phyloP scores from a whole-genome alignment of 2,113 vertebrate genomes.

The Carlito syrichta region DNA sequence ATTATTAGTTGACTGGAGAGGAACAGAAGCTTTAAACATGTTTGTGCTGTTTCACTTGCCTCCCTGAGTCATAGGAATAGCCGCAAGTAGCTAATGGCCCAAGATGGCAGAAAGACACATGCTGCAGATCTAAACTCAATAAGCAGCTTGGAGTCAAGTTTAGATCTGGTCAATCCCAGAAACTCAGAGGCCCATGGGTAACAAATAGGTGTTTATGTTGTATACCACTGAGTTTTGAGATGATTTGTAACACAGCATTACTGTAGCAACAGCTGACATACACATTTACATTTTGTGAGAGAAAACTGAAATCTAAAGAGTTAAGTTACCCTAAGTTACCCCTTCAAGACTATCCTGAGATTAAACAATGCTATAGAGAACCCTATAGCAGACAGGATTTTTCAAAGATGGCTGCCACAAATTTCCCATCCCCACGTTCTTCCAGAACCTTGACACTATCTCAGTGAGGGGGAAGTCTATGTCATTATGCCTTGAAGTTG shows the following conservation, averaged over 20 bases:
- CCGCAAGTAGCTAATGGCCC: neutral
- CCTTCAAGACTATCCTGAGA: neutral
- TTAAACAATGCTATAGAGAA: neutral
- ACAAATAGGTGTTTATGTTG: neutral
- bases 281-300: neutral
- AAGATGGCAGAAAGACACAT: neutral
- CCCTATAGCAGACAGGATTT: neutral
- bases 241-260: neutral
- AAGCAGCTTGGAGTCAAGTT: neutral
- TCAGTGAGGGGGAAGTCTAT: neutral
- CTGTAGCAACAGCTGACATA: neutral
- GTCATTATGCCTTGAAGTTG: neutral
- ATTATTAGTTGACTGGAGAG: neutral
- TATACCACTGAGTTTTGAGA: neutral
- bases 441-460: neutral
- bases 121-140: neutral
- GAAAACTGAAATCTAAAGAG: neutral
- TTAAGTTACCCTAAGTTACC: neutral
- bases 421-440: neutral
- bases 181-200: neutral
- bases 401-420: neutral
- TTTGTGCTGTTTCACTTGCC: neutral
- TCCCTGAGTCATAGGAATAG: neutral
- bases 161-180: neutral
- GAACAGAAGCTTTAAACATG: neutral